Evolutionary conservation across 2,113 vertebrate species (phyloP), one percentile per base, ranked within the genome.

Genomic region (Tragelaphus scriptus): DNA sequence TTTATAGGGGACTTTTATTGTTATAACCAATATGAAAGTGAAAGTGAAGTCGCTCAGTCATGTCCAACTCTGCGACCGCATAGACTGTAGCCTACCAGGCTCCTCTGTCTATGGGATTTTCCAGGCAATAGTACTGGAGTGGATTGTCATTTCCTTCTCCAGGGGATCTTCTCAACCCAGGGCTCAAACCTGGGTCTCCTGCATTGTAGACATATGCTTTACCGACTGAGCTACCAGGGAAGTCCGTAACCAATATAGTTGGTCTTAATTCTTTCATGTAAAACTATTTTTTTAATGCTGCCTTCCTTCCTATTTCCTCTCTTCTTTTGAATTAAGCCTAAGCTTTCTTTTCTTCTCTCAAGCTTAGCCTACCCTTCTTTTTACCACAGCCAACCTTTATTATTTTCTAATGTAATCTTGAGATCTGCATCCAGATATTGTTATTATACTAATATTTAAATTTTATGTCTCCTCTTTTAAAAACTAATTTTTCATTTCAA

Each of bases 401-500:
- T 36, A 30, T n/a, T 65, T 65, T 63, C 77, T 25, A 59, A 81
- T 23, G 25, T 71, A 68, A 87, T n/a, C 71, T 58, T 44, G 30
- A 90, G 44, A 68, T 53, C 40, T 77, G 19, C 21, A 88, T 65
- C 16, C 32, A 44, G 26, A 47, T 75, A 75, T 25, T 87, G 7
- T 30, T 81, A 58, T 55, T 85, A 71, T 12, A 55, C 63, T 75
- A 82, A 58, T 44, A 82, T 59, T 91, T 91, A 88, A 44, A 82
- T 59, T 84, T 84, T 80, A 79, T 21, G 47, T 80, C 36, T 61
- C 71, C 61, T 88, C 6, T 65, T 91, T 77, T 91, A 53, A 58
- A 79, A 96, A 91, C 9, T 26, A 68, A 75, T 88, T 84, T 90
- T 51, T 87, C 13, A 25, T 77, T 94, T 91, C 71, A 85, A 96